A percentile compares a stretch with the other conserved stretches of the same genome.
phyloP scores from a whole-genome alignment of 2,888 invertebrate species.

The Polia nebulosa region DNA sequence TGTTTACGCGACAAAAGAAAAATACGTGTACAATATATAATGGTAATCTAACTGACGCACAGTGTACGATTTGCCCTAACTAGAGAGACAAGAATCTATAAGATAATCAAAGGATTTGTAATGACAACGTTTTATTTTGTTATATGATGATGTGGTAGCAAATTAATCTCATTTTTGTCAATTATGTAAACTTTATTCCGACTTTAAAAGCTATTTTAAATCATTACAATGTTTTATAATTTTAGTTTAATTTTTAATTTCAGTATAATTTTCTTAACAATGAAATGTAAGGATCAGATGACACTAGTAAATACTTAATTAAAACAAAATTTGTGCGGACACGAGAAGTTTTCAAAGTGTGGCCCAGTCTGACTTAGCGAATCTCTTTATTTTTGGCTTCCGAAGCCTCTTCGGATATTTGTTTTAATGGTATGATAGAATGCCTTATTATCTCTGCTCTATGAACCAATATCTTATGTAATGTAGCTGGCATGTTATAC shows the following conservation, averaged over 20 bases:
- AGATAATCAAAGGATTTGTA: slow-evolving; percentile 1
- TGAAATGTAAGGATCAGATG: background rate
- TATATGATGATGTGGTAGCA: slow-evolving; percentile 2
- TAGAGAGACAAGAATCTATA: slow-evolving; percentile 2
- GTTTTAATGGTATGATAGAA: background rate
- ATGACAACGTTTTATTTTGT: background rate
- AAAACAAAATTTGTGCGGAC: background rate
- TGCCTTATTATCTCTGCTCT: background rate
- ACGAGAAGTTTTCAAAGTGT: background rate
- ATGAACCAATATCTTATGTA: background rate
- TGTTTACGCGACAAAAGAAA: too few relatives aligned
- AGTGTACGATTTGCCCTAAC: slow-evolving; percentile 5
- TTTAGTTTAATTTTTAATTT: background rate
- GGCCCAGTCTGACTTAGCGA: background rate
- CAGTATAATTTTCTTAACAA: background rate
- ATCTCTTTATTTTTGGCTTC: background rate
- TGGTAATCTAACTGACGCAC: too few relatives aligned
- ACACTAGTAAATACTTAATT: background rate
- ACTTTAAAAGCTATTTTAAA: slow-evolving; percentile 7
- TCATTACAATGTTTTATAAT: slow-evolving; percentile 1
- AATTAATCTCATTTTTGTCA: slow-evolving; percentile 5
- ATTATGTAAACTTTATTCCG: slow-evolving; percentile 4
- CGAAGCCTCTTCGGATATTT: background rate
- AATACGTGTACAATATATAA: too few relatives aligned
- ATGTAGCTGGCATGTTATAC: background rate